A percentile compares a stretch with the other conserved stretches of the same genome.
These are phyloP conservation scores for Tenthredo amoena DNA, from an alignment of 2,888 invertebrate genomes.

Conservation along the genomic window DNA sequence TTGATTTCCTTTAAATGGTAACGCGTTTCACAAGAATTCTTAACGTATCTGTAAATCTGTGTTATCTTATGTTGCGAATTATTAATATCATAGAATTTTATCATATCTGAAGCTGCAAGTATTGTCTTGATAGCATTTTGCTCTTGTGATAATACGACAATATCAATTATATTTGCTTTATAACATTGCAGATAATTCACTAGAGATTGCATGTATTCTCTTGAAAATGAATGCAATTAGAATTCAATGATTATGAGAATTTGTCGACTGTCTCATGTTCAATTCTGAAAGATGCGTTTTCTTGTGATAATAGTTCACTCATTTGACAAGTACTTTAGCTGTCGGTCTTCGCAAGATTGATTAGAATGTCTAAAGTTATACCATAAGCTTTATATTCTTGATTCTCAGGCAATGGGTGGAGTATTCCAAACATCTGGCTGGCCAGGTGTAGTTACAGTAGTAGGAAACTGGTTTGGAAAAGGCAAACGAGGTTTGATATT, in stretches of 20 bases:
- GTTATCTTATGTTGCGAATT: background rate
- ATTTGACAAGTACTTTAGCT: background rate
- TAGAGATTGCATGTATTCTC: background rate
- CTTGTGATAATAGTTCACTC: background rate
- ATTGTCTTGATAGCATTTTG: background rate
- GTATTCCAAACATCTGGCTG: slow-evolving; percentile 96
- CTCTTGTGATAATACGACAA: background rate
- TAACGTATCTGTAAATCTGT: background rate
- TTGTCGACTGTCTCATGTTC: background rate
- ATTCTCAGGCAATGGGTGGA: slow-evolving; percentile 87
- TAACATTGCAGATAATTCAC: background rate
- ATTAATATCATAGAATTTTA: background rate
- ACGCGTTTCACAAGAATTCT: background rate
- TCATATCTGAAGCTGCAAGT: background rate
- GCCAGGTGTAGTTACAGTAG: slow-evolving; percentile 95
- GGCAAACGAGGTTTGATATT: slow-evolving; percentile 94
- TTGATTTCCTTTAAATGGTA: background rate
- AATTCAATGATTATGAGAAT: background rate
- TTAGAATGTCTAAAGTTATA: background rate
- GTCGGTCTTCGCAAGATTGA: background rate
- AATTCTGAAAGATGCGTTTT: background rate
- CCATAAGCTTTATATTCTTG: slow-evolving; percentile 27
- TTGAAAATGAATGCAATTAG: background rate
- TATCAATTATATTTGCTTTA: background rate
- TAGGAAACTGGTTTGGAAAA: slow-evolving; percentile 98